phyloP scores from a whole-genome alignment of 1,140 invertebrate species.

The Megathymus violae region DNA sequence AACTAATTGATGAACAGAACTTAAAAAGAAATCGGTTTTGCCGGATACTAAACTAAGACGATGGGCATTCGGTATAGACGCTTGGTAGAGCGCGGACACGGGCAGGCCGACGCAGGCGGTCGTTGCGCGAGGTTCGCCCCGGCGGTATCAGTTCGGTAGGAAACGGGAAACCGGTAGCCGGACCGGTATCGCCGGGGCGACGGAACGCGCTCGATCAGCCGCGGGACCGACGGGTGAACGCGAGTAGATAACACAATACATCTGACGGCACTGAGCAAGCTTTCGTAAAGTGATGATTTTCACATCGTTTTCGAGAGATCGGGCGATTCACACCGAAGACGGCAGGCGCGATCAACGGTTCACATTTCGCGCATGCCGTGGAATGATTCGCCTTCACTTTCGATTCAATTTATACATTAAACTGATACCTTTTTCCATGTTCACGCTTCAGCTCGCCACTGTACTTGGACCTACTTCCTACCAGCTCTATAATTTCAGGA shows the following conservation, averaged over 20 bases:
- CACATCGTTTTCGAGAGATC: conserved; percentile 70
- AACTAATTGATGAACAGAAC: conserved; percentile 80
- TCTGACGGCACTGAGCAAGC: conserved; percentile 84
- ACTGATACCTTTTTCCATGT: conserved; percentile 99
- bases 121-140: too few relatives aligned
- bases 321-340: conserved; percentile 65
- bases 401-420: conserved; percentile 86
- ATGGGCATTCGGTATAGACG: conserved; percentile 79
- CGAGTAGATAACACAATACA: conserved; percentile 85
- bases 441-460: conserved; percentile 98
- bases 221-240: too few relatives aligned
- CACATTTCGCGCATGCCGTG: conserved; percentile 44
- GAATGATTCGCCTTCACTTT: conserved; percentile 74
- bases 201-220: too few relatives aligned
- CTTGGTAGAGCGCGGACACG: conserved; percentile 77
- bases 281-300: conserved; percentile 75
- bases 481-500: conserved; percentile 99
- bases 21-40: conserved; percentile 80
- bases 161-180: too few relatives aligned
- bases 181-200: too few relatives aligned
- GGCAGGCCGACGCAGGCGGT: conserved; percentile 50
- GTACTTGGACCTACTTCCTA: conserved; percentile 98
- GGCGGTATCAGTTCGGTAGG: too few relatives aligned
- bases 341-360: conserved; percentile 30
- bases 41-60: conserved; percentile 75